Conservation (phyloP, 64 coral and sea anemone species). For the Montipora sp. region DNA sequence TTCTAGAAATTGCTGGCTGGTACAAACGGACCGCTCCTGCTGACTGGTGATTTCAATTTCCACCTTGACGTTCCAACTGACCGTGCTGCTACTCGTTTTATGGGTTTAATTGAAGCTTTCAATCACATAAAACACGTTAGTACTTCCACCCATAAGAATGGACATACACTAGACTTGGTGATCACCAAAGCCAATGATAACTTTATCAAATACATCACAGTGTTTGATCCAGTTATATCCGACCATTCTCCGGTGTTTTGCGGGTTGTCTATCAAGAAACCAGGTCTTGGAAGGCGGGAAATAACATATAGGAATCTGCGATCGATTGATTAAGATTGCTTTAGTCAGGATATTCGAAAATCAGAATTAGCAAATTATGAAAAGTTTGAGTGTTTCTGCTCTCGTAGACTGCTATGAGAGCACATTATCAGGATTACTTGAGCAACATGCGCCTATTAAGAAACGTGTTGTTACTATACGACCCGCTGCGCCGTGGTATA, state of each 20-base stretch:
- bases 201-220: neutral
- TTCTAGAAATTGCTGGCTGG: slow-evolving; percentile 32
- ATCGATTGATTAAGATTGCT: slow-evolving; percentile 23
- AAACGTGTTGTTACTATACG: slow-evolving; percentile 39
- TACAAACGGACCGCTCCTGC: slow-evolving; percentile 1
- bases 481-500: slow-evolving; percentile 51
- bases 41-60: slow-evolving; percentile 24
- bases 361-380: neutral
- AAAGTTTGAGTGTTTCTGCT: no score
- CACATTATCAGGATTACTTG: neutral
- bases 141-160: slow-evolving; percentile 1
- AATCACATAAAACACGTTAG: neutral
- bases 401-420: no score
- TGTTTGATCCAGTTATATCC: slow-evolving; percentile 20
- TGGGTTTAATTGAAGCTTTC: neutral
- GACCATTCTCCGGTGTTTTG: neutral
- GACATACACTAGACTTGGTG: slow-evolving; percentile 33
- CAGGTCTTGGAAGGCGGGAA: neutral
- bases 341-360: slow-evolving; percentile 34
- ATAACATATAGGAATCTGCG: slow-evolving; percentile 37
- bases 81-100: no score
- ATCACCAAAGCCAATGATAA: slow-evolving; percentile 20
- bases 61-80: no score
- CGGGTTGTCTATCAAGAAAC: slow-evolving; percentile 19
- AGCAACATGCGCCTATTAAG: slow-evolving; percentile 43